Percentiles rank a stretch among this genome's conserved stretches.
Evolutionary conservation across 1,140 invertebrate genomes (phyloP).

Genomic region (Nilaparvata lugens): DNA sequence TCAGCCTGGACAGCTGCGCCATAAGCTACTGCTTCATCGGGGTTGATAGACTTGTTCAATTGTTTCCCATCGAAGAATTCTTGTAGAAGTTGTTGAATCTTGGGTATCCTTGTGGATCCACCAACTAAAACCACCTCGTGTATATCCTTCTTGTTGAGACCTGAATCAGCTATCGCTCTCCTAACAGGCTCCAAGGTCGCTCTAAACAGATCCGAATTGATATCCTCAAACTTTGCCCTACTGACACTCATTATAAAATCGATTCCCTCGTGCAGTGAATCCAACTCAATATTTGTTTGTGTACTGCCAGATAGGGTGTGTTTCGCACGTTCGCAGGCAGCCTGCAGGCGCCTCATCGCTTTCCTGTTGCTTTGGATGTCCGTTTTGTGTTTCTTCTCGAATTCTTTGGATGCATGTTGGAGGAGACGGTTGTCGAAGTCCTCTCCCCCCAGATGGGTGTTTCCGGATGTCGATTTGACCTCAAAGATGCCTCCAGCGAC

Average conservation of each 20-base stretch:
- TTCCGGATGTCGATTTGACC: conserved; percentile 93
- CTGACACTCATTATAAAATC: conserved; percentile 96
- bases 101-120: conserved; percentile 97
- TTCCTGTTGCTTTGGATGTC: conserved; percentile 84
- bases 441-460: conserved; percentile 96
- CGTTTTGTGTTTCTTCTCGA: conserved; percentile 96
- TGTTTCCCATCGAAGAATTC: conserved; percentile 98
- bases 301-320: conserved; percentile 89
- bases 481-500: conserved; percentile 95
- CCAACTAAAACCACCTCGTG: conserved; percentile 96
- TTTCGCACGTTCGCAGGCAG: conserved; percentile 93
- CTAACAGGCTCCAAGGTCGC: conserved; percentile 92
- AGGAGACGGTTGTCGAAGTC: conserved; percentile 96
- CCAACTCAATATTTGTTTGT: conserved; percentile 90
- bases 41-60: conserved; percentile 94
- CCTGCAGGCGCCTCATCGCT: conserved; percentile 81
- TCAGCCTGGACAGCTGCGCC: conserved; percentile 86
- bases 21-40: conserved; percentile 89
- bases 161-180: conserved; percentile 87
- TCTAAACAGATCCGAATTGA: conserved; percentile 87
- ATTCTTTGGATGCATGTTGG: conserved; percentile 92
- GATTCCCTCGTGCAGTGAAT: conserved; percentile 89
- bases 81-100: conserved; percentile 89
- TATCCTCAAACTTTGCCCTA: conserved; percentile 87
- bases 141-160: conserved; percentile 84